Base-by-base conservation (phyloP, 2,888 invertebrate species). In the Eucriotettix oculatus region DNA sequence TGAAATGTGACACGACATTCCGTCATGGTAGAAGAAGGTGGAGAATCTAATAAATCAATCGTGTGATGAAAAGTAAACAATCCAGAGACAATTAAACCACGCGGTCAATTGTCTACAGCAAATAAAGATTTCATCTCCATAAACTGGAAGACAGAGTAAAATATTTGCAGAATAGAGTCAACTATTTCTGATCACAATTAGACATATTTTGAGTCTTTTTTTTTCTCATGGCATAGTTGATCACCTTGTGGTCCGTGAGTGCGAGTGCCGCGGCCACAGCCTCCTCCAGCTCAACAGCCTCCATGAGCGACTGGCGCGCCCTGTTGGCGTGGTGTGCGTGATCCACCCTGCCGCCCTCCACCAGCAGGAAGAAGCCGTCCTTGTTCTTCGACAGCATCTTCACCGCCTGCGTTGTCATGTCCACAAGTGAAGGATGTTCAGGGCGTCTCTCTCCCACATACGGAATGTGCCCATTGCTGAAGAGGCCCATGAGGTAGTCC, bases 311-410 rank as follows among this genome's bases (percentile, higher is more conserved):
- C 1, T 76, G 73, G 58, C 74, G 74, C 0, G 80, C 81, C 65
- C 74, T 78, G 71, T 82, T 83, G 53, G 76, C 75, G 68, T 86
- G 86, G 69, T 84, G 83, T 0, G 79, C 83, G 63, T 79, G 76
- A 71, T 83, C 83, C 48, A 84, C 82, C 57, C 79, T 78, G 0
- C 82, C 83, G 7, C 80, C 80, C 66, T 82, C 81, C 0, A 82
- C 80, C 68, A 82, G 72, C 11, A 82, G 70, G 52, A 82, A 73
- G 66, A 75, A 82, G 54, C 81, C 82, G 11, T 75, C 75, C 44
- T 72, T 67, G 62, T 74, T 74, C 56, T 72, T 73, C 52, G 68
- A 69, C 1, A 80, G 70, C 48, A 83, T 70, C 43, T 73, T 71
- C n/a, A 83, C 74, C 0, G 82, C 82, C 42, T 78, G 76, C 57